Percentiles rank a stretch among this genome's conserved stretches.
phyloP scores from a whole-genome alignment of 2,888 invertebrate species.

The Neria commutata region DNA sequence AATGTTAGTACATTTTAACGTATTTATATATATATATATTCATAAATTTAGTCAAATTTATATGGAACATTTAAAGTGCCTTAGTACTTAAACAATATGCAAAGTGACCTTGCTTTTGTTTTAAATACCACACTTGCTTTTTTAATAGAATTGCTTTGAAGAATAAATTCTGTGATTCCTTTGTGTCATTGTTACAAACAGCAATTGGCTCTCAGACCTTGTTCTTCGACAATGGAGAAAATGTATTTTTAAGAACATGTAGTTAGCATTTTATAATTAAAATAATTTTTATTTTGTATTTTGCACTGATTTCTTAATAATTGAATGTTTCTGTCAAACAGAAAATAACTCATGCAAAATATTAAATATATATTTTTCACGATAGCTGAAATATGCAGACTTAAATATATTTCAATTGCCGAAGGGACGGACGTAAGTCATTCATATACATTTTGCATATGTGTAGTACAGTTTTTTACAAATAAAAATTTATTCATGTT shows the following conservation, averaged over 20 bases:
- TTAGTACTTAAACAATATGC: too few species aligned
- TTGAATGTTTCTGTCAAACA: conserved; percentile 46
- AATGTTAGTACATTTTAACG: too few species aligned
- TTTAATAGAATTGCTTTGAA: not conserved
- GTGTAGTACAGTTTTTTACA: not conserved
- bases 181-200: not conserved
- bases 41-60: too few species aligned
- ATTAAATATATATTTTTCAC: not conserved
- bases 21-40: too few species aligned
- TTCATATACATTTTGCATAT: not conserved
- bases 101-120: too few species aligned
- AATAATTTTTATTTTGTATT: conserved; percentile 19
- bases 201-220: not conserved
- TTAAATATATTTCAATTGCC: not conserved
- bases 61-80: too few species aligned
- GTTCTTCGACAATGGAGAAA: not conserved
- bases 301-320: conserved; percentile 22
- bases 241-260: not conserved
- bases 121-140: not conserved
- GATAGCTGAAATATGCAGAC: not conserved
- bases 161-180: not conserved
- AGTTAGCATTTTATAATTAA: not conserved
- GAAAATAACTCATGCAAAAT: conserved; percentile 28
- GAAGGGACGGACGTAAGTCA: not conserved
- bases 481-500: not conserved